Evolutionary conservation across 53 echinoderm and acorn worm species (phyloP).

Genomic region (Holothuria leucospilota): DNA sequence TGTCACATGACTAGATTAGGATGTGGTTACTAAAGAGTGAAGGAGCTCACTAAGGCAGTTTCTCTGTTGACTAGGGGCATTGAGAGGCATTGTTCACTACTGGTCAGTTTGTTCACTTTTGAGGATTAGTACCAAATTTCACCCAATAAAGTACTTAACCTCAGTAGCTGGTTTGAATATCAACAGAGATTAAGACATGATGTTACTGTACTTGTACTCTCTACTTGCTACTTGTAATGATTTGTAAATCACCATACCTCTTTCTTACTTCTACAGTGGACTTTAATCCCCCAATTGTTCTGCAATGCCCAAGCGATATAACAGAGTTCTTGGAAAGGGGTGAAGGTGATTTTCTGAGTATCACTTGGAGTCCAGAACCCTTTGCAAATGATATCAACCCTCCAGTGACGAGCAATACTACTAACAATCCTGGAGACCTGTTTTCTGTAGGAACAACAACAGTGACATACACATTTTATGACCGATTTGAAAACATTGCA

Average conservation of each 20-base stretch:
- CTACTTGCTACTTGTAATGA: no score
- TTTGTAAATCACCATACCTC: not conserved
- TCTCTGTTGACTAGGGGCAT: no score
- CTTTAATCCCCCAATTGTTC: constrained; percentile 25
- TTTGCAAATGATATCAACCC: constrained; percentile 15
- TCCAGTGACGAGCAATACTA: not conserved
- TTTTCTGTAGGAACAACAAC: constrained; percentile 18
- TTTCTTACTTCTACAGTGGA: constrained; percentile 28
- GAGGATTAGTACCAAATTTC: no score
- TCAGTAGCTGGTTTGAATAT: no score
- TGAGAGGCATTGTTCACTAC: no score
- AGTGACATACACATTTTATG: constrained; percentile 64
- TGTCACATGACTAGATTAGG: no score
- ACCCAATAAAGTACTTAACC: no score
- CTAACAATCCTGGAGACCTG: constrained; percentile 51
- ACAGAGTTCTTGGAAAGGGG: constrained; percentile 41
- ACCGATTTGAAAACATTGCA: constrained; percentile 61
- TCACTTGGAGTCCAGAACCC: not conserved
- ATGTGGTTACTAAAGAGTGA: no score
- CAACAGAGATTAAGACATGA: no score
- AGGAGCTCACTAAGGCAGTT: no score
- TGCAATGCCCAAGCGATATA: constrained; percentile 2
- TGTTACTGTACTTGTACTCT: no score
- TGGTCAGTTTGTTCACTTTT: no score
- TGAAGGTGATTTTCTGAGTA: not conserved